phyloP scores from a whole-genome alignment of 2,888 invertebrate genomes.

The Lamellibrachia satsuma region DNA sequence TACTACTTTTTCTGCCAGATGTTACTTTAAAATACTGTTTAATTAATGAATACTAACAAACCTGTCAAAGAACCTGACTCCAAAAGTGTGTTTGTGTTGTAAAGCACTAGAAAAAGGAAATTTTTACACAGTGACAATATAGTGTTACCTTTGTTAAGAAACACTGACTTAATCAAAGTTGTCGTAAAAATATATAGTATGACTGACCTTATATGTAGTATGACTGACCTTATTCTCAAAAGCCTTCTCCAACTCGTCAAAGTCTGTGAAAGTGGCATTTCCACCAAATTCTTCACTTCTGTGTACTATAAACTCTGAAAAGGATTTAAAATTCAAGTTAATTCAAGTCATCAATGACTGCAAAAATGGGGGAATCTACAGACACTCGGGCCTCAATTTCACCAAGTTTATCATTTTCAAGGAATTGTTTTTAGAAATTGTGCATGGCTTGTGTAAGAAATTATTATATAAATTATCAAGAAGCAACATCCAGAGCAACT shows the following conservation, averaged over 20 bases:
- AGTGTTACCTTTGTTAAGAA: no score
- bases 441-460: not conserved
- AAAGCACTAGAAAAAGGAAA: no score
- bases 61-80: no score
- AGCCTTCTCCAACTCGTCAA: slow-evolving; percentile 80
- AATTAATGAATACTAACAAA: no score
- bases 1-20: not conserved
- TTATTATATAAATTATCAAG: not conserved
- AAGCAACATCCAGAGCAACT: not conserved
- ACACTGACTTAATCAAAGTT: no score
- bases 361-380: not conserved
- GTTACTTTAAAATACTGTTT: no score
- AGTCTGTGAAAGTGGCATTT: slow-evolving; percentile 76
- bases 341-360: not conserved
- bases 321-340: not conserved
- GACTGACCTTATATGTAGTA: not conserved
- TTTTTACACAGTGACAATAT: no score
- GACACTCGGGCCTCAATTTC: not conserved
- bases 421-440: not conserved
- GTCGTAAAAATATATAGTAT: no score
- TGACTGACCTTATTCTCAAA: slow-evolving; percentile 71
- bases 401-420: not conserved
- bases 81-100: no score
- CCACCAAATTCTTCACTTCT: slow-evolving; percentile 73
- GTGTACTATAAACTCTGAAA: slow-evolving; percentile 74